Conservation (phyloP, 2,888 invertebrate genomes). For the Netelia melanura region DNA sequence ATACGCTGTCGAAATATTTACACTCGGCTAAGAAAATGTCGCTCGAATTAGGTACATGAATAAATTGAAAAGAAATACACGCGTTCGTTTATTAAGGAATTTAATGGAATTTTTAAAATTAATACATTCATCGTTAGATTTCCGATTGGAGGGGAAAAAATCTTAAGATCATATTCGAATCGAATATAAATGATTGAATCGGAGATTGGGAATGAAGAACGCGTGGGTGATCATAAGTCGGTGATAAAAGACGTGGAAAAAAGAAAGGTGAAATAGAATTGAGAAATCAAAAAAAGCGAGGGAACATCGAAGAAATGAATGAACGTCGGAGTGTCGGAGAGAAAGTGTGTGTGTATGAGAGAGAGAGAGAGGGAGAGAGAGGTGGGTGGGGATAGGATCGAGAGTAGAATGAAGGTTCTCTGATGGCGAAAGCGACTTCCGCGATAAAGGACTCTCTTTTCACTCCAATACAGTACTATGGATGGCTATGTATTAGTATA, state of each 20-base stretch:
- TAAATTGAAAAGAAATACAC: too few species aligned
- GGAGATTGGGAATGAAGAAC: background rate
- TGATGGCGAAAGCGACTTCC: conserved; percentile 48
- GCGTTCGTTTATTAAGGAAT: too few species aligned
- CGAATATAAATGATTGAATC: conserved; percentile 13
- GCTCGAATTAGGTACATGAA: too few species aligned
- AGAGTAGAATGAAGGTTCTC: conserved; percentile 54
- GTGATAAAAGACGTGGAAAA: conserved; percentile 4
- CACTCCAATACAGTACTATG: conserved; percentile 44
- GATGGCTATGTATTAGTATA: background rate
- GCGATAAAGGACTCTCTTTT: conserved; percentile 55
- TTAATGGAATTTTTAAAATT: too few species aligned
- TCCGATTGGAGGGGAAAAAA: conserved; percentile 2
- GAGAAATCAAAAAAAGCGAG: conserved; percentile 29
- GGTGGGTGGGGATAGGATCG: conserved; percentile 37
- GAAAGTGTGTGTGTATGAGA: conserved; percentile 30
- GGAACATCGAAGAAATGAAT: conserved; percentile 39
- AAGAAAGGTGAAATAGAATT: conserved; percentile 4
- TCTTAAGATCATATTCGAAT: conserved; percentile 8
- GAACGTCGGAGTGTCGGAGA: conserved; percentile 35
- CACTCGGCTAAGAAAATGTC: too few species aligned
- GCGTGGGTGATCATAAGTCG: conserved; percentile 6
- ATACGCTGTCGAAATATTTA: too few species aligned
- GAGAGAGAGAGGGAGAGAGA: background rate
- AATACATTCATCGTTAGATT: background rate